Conservation (phyloP, 2,888 invertebrate species). For the Eupithecia centaureata region DNA sequence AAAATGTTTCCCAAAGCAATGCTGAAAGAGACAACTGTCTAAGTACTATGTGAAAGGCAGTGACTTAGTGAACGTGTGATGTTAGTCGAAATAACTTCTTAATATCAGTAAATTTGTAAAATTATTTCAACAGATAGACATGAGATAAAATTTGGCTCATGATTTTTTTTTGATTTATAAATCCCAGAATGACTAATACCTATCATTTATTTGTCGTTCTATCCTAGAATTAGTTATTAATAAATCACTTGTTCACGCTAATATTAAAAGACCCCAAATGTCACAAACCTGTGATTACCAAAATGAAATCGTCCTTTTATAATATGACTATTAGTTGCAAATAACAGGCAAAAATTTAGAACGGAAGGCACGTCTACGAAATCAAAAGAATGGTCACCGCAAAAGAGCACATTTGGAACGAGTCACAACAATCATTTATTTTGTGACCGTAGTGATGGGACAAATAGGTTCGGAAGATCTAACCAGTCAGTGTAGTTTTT, state of each 20-base stretch:
- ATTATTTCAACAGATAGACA: neutral
- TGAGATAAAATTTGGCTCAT: neutral
- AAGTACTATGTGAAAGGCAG: no score
- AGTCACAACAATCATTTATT: conserved; percentile 38
- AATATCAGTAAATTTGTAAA: neutral
- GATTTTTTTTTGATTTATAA: no score
- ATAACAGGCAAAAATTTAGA: conserved; percentile 49
- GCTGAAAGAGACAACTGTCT: no score
- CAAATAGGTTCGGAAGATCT: no score
- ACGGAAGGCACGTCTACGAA: conserved; percentile 71
- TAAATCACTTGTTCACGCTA: conserved; percentile 60
- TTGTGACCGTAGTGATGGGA: conserved; percentile 31
- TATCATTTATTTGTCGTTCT: conserved; percentile 27
- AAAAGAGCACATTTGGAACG: conserved; percentile 55
- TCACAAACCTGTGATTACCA: conserved; percentile 62
- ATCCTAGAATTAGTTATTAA: conserved; percentile 34
- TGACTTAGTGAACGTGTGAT: no score
- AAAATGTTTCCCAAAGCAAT: no score
- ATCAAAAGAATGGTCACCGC: conserved; percentile 53
- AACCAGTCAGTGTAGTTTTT: no score
- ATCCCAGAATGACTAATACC: conserved; percentile 14
- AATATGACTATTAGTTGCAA: conserved; percentile 55
- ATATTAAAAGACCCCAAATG: conserved; percentile 59
- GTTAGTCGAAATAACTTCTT: no score
- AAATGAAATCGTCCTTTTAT: conserved; percentile 67